Evolutionary conservation across 2,797 vertebrate species (phyloP), one percentile per base, ranked within the genome.

Genomic region (Scyliorhinus canicula): DNA sequence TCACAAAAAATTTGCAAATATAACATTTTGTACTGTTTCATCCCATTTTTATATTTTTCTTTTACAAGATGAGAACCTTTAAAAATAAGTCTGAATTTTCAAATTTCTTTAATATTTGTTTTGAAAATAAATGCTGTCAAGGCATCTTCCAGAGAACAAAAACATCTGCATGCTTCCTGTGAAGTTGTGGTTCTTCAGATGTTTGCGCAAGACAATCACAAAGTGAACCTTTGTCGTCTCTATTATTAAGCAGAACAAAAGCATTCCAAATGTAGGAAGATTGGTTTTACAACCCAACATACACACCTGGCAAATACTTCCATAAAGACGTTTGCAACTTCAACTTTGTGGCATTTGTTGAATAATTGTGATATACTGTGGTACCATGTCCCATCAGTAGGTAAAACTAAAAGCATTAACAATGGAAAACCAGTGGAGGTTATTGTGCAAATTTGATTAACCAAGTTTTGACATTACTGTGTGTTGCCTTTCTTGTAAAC

Each of bases 51-150:
- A 4, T 55, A 86, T 35, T 55, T 86, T 28, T 86, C 47, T 57
- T 35, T 57, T 57, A 90, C 35, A 88, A 90, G 84, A 85, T 85
- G 47, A 85, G 35, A 90, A 90, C 31, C 35, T 90, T 90, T 35
- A 90, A 11, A 55, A 90, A 57, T 35, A 19, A 55, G 84, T 11
- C 52, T 31, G 6, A 60, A 31, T 57, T n/a, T 90, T 57, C 31
- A 60, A 90, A 90, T 90, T 4, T 24, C 77, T 82, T 82, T 57
- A 90, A 60, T 35, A n/a, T 35, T 90, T 90, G 19, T n/a, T 90
- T 57, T 90, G 52, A 55, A 90, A 55, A 14, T 2, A 57, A 57
- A 35, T 90, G 52, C n/a, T 60, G 86, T 90, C 52, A 26, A 47
- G 40, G 79, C 79, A 47, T 24, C 21, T 8, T 82, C 21, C 79